These are phyloP conservation scores for Trididemnum nubilum DNA, from an alignment of 23 tunicate genomes.

Conservation along the genomic window DNA sequence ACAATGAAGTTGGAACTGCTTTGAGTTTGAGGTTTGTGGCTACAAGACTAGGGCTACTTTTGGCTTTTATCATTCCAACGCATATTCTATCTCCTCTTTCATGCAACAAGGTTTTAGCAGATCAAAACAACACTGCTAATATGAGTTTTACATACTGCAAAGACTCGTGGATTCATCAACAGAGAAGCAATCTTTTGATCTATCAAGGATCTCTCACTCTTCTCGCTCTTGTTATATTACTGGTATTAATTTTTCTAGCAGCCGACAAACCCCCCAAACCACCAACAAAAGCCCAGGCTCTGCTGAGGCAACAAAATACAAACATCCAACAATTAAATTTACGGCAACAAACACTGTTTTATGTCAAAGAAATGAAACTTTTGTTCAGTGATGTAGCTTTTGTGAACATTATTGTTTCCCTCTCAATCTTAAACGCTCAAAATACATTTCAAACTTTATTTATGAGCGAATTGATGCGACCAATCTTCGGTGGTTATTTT, in stretches of 20 bases:
- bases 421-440: neutral
- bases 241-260: neutral
- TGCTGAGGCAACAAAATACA: neutral
- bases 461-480: neutral
- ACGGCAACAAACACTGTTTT: neutral
- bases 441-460: neutral
- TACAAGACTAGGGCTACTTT: too few relatives aligned
- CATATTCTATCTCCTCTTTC: too few relatives aligned
- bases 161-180: neutral
- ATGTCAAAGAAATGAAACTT: neutral
- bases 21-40: too few relatives aligned
- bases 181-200: neutral
- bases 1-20: too few relatives aligned
- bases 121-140: too few relatives aligned
- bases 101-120: too few relatives aligned
- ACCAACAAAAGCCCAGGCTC: neutral
- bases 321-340: too few relatives aligned
- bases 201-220: neutral
- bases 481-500: neutral
- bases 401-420: too few relatives aligned
- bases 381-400: neutral
- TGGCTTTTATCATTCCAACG: too few relatives aligned
- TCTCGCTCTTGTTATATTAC: neutral
- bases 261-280: neutral
- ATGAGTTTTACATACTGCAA: too few relatives aligned